These are phyloP conservation scores for Psococerastis gibbosa DNA, from an alignment of 2,888 invertebrate genomes.

Conservation along the genomic window DNA sequence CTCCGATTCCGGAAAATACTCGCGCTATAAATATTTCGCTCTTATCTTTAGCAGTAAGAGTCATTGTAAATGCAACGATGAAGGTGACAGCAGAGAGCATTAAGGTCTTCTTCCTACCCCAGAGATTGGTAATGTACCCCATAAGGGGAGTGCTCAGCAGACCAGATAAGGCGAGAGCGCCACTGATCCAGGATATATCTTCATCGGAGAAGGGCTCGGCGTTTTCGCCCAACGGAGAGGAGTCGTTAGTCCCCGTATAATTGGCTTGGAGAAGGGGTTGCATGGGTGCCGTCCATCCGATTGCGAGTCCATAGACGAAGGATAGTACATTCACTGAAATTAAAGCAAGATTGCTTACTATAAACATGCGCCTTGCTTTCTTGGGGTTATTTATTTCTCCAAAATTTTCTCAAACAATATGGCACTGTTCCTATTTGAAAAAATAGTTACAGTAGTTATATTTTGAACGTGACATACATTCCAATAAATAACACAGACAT, in stretches of 20 bases:
- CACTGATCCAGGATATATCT: conserved; percentile 34
- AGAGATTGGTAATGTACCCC: conserved; percentile 28
- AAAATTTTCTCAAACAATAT: too few species aligned
- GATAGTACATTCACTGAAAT: conserved; percentile 34
- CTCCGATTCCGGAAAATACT: conserved; percentile 36
- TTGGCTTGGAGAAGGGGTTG: conserved; percentile 26
- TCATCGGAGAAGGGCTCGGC: conserved; percentile 28
- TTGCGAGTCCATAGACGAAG: conserved; percentile 34
- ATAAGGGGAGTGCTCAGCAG: conserved; percentile 29
- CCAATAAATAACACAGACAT: too few species aligned
- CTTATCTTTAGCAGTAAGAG: conserved; percentile 28
- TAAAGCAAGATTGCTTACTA: too few species aligned
- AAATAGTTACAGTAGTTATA: too few species aligned
- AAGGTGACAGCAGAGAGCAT: conserved; percentile 33
- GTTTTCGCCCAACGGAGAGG: neutral
- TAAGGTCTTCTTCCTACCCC: conserved; percentile 35
- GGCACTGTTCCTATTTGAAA: too few species aligned
- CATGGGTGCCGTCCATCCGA: conserved; percentile 40
- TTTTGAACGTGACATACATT: too few species aligned
- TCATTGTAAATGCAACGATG: conserved; percentile 36
- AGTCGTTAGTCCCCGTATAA: conserved; percentile 13
- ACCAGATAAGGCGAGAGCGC: conserved; percentile 34
- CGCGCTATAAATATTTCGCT: conserved; percentile 31
- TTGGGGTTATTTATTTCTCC: too few species aligned
- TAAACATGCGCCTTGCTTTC: too few species aligned